Conservation (phyloP, 2,888 invertebrate species). For the Pollenia labialis region DNA sequence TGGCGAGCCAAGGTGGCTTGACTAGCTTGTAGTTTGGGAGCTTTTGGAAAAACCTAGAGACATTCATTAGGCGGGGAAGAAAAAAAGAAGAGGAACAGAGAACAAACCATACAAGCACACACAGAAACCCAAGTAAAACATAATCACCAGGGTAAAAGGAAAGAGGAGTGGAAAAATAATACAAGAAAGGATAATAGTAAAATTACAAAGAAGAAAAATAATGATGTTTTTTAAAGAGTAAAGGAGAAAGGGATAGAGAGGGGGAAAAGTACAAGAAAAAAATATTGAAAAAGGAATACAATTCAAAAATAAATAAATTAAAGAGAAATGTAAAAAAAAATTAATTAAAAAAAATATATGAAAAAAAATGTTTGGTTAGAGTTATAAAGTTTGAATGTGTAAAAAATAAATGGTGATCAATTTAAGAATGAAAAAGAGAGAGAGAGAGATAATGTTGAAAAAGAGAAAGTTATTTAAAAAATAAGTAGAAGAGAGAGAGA, state of each 20-base stretch:
- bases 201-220: neutral
- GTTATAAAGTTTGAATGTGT: too few relatives aligned
- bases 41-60: constrained; percentile 87
- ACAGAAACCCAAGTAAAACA: constrained; percentile 14
- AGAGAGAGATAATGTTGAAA: neutral
- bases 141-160: constrained; percentile 10
- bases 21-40: constrained; percentile 87
- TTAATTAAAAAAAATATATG: too few relatives aligned
- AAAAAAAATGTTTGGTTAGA: too few relatives aligned
- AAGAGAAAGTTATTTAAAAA: neutral
- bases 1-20: constrained; percentile 86
- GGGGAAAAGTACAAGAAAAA: too few relatives aligned
- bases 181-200: neutral
- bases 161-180: constrained; percentile 41
- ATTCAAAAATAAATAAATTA: neutral
- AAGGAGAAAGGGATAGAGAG: too few relatives aligned
- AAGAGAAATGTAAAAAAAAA: neutral
- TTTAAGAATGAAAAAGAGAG: too few relatives aligned
- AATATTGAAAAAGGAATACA: neutral
- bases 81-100: constrained; percentile 25
- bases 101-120: constrained; percentile 38
- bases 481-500: neutral
- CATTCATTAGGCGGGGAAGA: constrained; percentile 8
- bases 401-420: too few relatives aligned
- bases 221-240: too few relatives aligned